Base-by-base conservation (phyloP, 2,797 vertebrate species). In the Tragopan temminckii region DNA sequence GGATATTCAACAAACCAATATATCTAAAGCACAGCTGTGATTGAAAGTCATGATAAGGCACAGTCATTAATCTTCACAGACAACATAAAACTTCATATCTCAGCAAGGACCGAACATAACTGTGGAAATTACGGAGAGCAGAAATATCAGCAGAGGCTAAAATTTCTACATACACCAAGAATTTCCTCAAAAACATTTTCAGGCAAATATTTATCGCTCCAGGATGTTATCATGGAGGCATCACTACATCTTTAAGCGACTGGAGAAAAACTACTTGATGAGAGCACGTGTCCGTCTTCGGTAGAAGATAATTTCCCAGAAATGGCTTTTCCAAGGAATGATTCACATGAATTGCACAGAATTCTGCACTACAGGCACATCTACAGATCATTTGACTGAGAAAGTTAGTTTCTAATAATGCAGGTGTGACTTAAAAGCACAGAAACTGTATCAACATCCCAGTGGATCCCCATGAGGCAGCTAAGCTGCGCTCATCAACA, bases 251-350 rank as follows among this genome's bases (percentile, higher is more conserved):
- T 66, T 50, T 10, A 70, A 76, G 38, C 10, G 16, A 43, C 14
- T 29, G 40, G 14, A 63, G 27, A 16, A 77, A 57, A 61, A 33
- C 7, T 33, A 29, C 23, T 29, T 33, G 7, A 6, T 67, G n/a
- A 19, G 3, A 9, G 18, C 20, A 45, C 0, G 0, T 10, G 6
- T 35, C 20, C 42, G 45, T 64, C 53, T 36, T 25, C 18, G 25
- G 11, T 10, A 25, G 15, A 13, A 90, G 23, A 11, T 36, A 21
- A 35, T 61, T 45, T 79, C 35, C 40, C 43, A 63, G 29, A 25
- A 13, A 33, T 5, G 5, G 11, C 15, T 68, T 75, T 40, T 71
- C 62, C 64, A 21, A 40, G 5, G 29, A 76, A 50, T 3, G 5
- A 15, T 27, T 67, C 43, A 17, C 38, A 16, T 5, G 10, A 52